Conservation (phyloP, 2,113 vertebrate species). For the Tetrax tetrax region DNA sequence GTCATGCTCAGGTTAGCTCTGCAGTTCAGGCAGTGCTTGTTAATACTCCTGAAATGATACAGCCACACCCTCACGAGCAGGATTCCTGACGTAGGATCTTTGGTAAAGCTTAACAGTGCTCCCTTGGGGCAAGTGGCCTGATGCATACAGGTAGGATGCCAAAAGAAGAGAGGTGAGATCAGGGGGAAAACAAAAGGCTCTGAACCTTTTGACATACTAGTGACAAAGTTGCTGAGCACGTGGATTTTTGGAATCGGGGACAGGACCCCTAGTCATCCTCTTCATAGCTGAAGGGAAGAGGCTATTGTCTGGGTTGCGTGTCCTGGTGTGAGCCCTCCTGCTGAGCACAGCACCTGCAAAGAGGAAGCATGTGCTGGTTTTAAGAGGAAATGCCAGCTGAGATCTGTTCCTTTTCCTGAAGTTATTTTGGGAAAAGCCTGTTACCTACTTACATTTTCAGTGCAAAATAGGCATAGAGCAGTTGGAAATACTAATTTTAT, state of each 20-base stretch:
- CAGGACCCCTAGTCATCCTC: neutral
- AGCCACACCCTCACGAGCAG: neutral
- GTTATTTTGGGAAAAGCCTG: neutral
- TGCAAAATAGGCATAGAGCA: neutral
- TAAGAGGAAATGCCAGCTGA: neutral
- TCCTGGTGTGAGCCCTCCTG: neutral
- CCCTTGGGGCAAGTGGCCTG: neutral
- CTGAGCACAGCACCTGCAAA: neutral
- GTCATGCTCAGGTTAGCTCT: neutral
- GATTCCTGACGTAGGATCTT: neutral
- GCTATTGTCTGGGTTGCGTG: neutral
- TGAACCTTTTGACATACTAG: neutral
- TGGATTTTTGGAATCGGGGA: neutral
- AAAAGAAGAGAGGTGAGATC: neutral
- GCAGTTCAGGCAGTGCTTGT: neutral
- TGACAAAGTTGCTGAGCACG: neutral
- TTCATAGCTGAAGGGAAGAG: neutral
- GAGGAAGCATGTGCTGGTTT: neutral
- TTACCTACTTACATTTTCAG: neutral
- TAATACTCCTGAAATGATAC: neutral
- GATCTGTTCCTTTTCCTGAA: neutral
- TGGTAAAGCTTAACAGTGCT: neutral
- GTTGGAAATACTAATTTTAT: neutral
- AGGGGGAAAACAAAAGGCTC: neutral
- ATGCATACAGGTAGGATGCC: neutral